phyloP scores from a whole-genome alignment of 2,797 vertebrate genomes.

The Helicolenus hilgendorfi region DNA sequence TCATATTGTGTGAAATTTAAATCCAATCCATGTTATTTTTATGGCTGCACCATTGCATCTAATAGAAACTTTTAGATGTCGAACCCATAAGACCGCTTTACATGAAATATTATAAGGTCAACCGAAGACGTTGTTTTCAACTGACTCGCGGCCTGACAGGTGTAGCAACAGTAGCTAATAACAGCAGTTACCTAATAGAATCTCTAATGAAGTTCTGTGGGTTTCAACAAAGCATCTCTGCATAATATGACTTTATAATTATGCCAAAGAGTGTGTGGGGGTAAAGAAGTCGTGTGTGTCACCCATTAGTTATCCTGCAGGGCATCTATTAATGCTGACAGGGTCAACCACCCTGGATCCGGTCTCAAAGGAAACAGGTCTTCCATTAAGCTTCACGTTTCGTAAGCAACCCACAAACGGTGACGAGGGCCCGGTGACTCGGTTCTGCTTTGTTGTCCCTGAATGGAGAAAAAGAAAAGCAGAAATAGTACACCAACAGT shows the following conservation, averaged over 20 bases:
- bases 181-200: not conserved
- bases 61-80: not conserved
- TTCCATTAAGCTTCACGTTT: conserved; percentile 87
- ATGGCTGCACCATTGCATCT: not conserved
- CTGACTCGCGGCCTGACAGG: not conserved
- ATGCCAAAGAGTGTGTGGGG: not conserved
- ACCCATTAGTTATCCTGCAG: conserved; percentile 38
- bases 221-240: not conserved
- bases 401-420: conserved; percentile 91
- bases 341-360: conserved; percentile 80
- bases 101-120: not conserved
- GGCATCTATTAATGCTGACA: conserved; percentile 89
- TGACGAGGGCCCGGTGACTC: conserved; percentile 76
- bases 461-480: conserved; percentile 23
- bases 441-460: conserved; percentile 50
- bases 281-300: not conserved
- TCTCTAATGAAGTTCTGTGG: not conserved
- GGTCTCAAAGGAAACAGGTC: conserved; percentile 75
- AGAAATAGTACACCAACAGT: not conserved
- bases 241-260: not conserved
- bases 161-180: not conserved
- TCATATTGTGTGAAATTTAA: not conserved
- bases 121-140: not conserved
- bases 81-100: not conserved
- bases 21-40: not conserved